A percentile compares a stretch with the other conserved stretches of the same genome.
phyloP scores from a whole-genome alignment of 2,888 invertebrate species.

The Conomelus anceps region DNA sequence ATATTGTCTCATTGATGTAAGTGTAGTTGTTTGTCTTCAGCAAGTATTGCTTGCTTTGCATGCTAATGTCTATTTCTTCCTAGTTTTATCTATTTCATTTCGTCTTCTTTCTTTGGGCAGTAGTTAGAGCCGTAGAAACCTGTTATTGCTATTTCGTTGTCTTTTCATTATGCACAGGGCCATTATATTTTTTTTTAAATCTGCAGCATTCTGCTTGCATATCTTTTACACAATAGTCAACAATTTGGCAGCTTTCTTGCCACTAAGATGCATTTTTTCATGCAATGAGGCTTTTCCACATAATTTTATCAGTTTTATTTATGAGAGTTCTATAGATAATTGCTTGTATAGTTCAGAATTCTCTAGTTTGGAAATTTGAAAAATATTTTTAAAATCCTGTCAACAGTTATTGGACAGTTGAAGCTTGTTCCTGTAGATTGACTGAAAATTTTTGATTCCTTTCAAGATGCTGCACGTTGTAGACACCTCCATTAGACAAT shows the following conservation, averaged over 20 bases:
- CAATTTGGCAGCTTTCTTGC: neutral
- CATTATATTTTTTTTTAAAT: too few relatives aligned
- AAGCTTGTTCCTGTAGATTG: too few relatives aligned
- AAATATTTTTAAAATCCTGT: too few relatives aligned
- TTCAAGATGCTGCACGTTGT: too few relatives aligned
- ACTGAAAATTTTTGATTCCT: too few relatives aligned
- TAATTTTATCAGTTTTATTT: neutral
- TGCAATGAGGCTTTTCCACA: neutral
- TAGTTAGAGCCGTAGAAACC: neutral
- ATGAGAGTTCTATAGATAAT: neutral
- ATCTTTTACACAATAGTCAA: neutral
- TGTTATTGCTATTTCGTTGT: neutral
- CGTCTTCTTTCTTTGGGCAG: neutral
- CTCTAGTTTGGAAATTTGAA: too few relatives aligned
- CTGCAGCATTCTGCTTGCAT: neutral
- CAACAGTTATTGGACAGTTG: too few relatives aligned
- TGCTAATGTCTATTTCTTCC: neutral
- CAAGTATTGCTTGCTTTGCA: neutral
- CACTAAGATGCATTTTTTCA: neutral
- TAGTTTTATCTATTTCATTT: neutral
- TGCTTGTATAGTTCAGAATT: neutral
- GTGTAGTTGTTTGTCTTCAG: neutral
- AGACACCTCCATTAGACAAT: too few relatives aligned
- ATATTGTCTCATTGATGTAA: neutral
- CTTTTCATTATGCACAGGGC: neutral